Conservation (phyloP, 2,888 invertebrate genomes). For the Platynereis dumerilii region DNA sequence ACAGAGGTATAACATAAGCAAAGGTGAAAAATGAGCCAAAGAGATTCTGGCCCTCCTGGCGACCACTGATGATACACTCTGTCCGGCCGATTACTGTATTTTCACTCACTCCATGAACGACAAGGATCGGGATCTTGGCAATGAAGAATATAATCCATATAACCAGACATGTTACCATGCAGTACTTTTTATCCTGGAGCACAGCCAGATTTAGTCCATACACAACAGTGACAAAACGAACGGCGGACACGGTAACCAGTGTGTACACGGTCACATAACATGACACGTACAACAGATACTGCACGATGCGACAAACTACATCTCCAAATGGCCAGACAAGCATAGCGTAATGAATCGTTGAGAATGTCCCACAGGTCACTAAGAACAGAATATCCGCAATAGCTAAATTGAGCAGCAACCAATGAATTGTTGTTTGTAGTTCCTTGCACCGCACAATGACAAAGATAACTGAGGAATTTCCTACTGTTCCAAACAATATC, state of each 20-base stretch:
- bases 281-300: constrained; percentile 35
- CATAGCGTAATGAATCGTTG: constrained; percentile 30
- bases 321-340: constrained; percentile 32
- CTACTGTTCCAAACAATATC: constrained; percentile 28
- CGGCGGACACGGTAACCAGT: constrained; percentile 31
- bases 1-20: constrained; percentile 19
- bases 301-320: constrained; percentile 31
- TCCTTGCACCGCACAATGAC: constrained; percentile 27
- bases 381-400: constrained; percentile 32
- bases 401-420: constrained; percentile 33
- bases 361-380: constrained; percentile 31
- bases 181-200: constrained; percentile 9
- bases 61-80: constrained; percentile 33
- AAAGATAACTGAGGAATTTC: constrained; percentile 31
- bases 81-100: constrained; percentile 10
- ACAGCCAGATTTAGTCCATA: constrained; percentile 4
- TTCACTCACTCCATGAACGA: constrained; percentile 30
- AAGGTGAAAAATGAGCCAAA: constrained; percentile 22
- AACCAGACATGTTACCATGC: constrained; percentile 22
- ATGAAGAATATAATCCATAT: constrained; percentile 33
- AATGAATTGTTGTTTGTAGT: constrained; percentile 31
- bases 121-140: constrained; percentile 34
- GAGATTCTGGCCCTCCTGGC: constrained; percentile 16
- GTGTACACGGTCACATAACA: constrained; percentile 35
- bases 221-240: constrained; percentile 32